Base-by-base conservation (phyloP, 1,140 invertebrate genomes). In the Eulimnadia texana region DNA sequence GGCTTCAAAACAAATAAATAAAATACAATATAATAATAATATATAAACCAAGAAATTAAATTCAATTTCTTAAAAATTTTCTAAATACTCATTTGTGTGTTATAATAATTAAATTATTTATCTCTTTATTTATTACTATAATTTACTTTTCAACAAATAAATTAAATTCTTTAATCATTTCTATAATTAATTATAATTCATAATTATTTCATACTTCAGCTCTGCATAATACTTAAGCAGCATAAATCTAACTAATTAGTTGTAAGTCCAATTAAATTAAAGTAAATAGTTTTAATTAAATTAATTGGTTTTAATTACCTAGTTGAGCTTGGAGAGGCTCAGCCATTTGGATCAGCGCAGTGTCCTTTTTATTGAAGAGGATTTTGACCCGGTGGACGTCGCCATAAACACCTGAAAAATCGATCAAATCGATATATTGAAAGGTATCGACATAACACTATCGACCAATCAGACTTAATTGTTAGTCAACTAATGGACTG, bases 301-400 rank as follows among this genome's bases (percentile, higher is more conserved):
- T 65, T 3, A 64, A 51, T 50, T 11, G 23, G 56, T 55, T 63
- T 19, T 64, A 74, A 79, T 83, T 82, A 97, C 93, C 95, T 73
- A 98, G 80, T 77, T 96, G 91, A 69, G 95, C 95, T 78, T 99
- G 95, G 73, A 95, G 90, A 55, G 92, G 88, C 77, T 98, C 96
- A 66, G 93, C 89, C 84, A 98, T 91, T 78, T 99, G 96, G 73
- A 99, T 90, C 66, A 99, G 81, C 68, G 96, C 96, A 76, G 92
- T 97, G 78, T 99, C 94, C 79, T 98, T 99, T 78, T 98, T 99
- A 80, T 98, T 98, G 81, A 97, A 99, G 66, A 99, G 80, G 70
- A 99, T 98, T 79, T 99, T 99, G 77, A 99, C 96, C 71, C 96
- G 83, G 75, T 95, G 87, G 76, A 99, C 96, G 84, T 99, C 96